phyloP scores from a whole-genome alignment of 2,113 vertebrate species.

The Triplophysa tibetana region DNA sequence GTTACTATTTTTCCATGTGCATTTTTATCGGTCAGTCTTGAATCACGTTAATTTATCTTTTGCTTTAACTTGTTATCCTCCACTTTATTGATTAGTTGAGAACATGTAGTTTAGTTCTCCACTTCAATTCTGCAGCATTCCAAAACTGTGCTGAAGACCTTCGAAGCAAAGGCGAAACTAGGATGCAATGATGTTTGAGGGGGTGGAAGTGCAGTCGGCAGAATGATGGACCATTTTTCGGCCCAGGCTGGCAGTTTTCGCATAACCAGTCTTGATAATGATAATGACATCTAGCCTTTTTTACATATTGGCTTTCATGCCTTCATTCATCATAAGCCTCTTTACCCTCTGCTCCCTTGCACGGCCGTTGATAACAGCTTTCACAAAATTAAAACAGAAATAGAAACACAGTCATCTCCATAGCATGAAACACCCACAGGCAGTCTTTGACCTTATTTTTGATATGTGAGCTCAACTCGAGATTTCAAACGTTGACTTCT shows the following conservation, averaged over 20 bases:
- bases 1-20: too few species aligned
- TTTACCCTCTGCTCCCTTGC: slow-evolving; percentile 19
- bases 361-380: slow-evolving; percentile 26
- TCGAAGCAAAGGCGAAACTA: slow-evolving; percentile 14
- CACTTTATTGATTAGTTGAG: slow-evolving; percentile 18
- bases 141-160: not conserved
- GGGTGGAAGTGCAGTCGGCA: slow-evolving; percentile 14
- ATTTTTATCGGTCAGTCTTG: too few species aligned
- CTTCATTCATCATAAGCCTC: slow-evolving; percentile 21
- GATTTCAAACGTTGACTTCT: slow-evolving; percentile 44
- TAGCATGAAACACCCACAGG: slow-evolving; percentile 28
- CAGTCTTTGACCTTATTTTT: slow-evolving; percentile 47
- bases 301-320: slow-evolving; percentile 34
- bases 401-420: slow-evolving; percentile 23
- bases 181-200: slow-evolving; percentile 30
- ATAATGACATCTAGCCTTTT: slow-evolving; percentile 26
- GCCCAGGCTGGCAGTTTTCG: slow-evolving; percentile 24
- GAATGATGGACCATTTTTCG: slow-evolving; percentile 46
- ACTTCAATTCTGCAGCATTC: not conserved
- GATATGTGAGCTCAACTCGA: slow-evolving; percentile 51
- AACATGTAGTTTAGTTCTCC: not conserved
- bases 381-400: slow-evolving; percentile 1
- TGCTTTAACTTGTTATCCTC: not conserved
- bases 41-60: not conserved
- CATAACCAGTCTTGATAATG: slow-evolving; percentile 35